These are phyloP conservation scores for Xenops minutus DNA, from an alignment of 2,797 vertebrate species.

Conservation along the genomic window DNA sequence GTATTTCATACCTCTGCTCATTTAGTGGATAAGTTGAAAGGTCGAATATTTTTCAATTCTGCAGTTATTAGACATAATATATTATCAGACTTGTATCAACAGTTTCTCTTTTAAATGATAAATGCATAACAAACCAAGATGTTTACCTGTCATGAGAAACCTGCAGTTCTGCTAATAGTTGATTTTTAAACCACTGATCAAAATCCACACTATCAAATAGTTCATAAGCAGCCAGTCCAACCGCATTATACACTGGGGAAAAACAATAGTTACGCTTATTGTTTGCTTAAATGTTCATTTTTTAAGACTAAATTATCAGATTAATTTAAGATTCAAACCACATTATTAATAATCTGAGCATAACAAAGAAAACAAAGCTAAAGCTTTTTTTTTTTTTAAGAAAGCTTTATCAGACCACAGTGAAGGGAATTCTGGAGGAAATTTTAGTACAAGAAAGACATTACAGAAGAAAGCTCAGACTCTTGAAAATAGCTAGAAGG, in stretches of 20 bases:
- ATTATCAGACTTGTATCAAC: background rate
- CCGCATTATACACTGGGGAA: conserved; percentile 89
- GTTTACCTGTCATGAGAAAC: conserved; percentile 91
- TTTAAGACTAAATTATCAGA: background rate
- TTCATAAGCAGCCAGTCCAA: conserved; percentile 94
- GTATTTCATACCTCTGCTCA: background rate
- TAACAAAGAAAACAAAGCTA: background rate
- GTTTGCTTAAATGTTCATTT: background rate
- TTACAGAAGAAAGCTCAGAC: background rate
- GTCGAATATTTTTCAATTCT: background rate
- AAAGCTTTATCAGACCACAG: background rate
- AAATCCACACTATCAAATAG: conserved; percentile 98
- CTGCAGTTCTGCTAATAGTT: conserved; percentile 92
- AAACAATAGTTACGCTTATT: conserved; percentile 15
- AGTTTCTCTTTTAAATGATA: background rate
- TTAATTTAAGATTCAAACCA: background rate
- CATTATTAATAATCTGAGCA: background rate
- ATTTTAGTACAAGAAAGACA: background rate
- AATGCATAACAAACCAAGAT: background rate
- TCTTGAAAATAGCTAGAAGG: background rate
- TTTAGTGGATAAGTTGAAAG: background rate
- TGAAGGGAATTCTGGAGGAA: background rate
- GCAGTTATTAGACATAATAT: background rate
- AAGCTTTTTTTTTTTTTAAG: background rate
- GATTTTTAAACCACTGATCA: conserved; percentile 97